Base-by-base conservation (phyloP, 2,797 vertebrate genomes). In the Spheniscus humboldti region DNA sequence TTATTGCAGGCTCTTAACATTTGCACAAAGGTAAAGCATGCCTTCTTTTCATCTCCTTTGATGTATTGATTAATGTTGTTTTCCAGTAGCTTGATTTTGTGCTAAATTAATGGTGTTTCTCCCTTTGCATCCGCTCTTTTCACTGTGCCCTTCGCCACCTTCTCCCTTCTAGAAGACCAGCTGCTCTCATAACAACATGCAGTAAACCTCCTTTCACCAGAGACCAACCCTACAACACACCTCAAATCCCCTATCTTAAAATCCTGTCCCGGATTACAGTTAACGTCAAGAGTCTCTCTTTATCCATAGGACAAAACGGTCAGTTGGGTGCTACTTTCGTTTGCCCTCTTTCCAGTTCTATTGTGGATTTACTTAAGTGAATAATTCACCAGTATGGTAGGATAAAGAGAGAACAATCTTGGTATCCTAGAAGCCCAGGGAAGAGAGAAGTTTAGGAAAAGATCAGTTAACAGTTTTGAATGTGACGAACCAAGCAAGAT, bases 1-100 rank as follows among this genome's bases (percentile, higher is more conserved):
- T 87, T 96, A 93, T 92, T 62, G 88, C 73, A 82, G 73, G 47
- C 86, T 84, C 67, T 94, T 94, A 93, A 91, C 77, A 82, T 91
- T 78, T 93, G 74, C 90, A 94, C 59, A 93, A 82, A 95, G 64
- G 81, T 78, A 82, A 85, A 78, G 28, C 68, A 88, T 31, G 75
- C 33, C n/a, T 91, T 73, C 59, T 88, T 91, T 89, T 87, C 43
- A 76, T 63, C 71, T 89, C 69, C 35, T 88, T 79, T 76, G 93
- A 83, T 88, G 64, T 56, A 79, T 30, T 67, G 92, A 90, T 82
- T 90, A 52, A 78, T 37, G 47, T 7, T 86, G 37, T 88, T 92
- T 94, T 89, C 47, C 43, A 79, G 57, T 53, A 84, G 35, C 77
- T 59, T 81, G 66, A 75, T 69, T 96, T 57, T 13, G 11, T 66